These are phyloP conservation scores for Drosophila pruinosa DNA, from an alignment of 1,140 invertebrate genomes.

Conservation along the genomic window DNA sequence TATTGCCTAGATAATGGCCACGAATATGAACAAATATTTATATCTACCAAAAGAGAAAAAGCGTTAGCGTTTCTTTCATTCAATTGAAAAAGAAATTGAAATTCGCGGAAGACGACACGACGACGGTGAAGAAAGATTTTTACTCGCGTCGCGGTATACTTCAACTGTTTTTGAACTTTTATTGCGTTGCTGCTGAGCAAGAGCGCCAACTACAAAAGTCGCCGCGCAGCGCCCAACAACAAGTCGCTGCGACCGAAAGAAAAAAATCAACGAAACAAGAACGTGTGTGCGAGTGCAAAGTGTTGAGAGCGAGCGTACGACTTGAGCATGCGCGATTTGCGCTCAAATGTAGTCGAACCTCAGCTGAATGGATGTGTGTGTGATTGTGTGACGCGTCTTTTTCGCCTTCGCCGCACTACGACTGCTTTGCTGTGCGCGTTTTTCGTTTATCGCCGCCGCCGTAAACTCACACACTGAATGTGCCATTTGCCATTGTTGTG, in stretches of 20 bases:
- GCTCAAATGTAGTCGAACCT: conserved; percentile 20
- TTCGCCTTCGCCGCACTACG: conserved; percentile 41
- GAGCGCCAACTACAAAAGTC: conserved; percentile 71
- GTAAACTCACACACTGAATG: conserved; percentile 53
- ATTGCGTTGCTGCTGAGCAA: conserved; percentile 72
- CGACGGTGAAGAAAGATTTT: conserved; percentile 76
- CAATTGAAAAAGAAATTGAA: conserved; percentile 58
- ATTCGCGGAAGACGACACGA: conserved; percentile 72
- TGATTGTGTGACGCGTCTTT: conserved; percentile 34
- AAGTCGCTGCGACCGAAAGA: conserved; percentile 30
- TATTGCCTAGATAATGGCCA: conserved; percentile 14
- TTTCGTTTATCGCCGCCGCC: conserved; percentile 46
- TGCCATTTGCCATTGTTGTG: conserved; percentile 52
- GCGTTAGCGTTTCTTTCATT: conserved; percentile 42
- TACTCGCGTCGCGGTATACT: conserved; percentile 79
- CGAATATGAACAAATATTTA: conserved; percentile 29
- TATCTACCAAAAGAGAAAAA: conserved; percentile 40
- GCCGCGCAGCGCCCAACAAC: conserved; percentile 39
- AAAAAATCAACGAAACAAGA: conserved; percentile 35
- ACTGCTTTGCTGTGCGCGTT: conserved; percentile 21
- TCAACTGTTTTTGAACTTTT: conserved; percentile 81
- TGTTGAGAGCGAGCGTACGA: conserved; percentile 33
- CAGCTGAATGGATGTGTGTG: background rate
- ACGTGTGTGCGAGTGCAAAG: conserved; percentile 49
- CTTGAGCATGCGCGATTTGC: conserved; percentile 10